phyloP scores from a whole-genome alignment of 2,888 invertebrate genomes.

The Cheilosia pagana region DNA sequence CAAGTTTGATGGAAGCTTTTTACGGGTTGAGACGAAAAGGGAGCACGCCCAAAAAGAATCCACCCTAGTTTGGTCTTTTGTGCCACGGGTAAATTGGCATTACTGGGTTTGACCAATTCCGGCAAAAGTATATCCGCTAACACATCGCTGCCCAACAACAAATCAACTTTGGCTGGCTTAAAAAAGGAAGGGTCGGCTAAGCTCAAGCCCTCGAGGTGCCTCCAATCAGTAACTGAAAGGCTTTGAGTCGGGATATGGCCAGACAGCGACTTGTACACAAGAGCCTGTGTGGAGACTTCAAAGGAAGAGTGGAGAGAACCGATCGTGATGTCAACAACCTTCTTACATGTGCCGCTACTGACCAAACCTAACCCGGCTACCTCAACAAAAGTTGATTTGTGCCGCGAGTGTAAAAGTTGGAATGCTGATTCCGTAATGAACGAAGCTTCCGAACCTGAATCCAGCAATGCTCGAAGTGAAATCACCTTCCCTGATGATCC shows the following conservation, averaged over 20 bases:
- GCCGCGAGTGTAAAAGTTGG: not conserved
- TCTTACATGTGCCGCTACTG: slow-evolving; percentile 19
- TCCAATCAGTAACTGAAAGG: slow-evolving; percentile 8
- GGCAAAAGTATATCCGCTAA: slow-evolving; percentile 14
- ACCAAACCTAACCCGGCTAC: slow-evolving; percentile 31
- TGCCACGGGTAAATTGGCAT: slow-evolving; percentile 1
- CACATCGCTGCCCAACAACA: slow-evolving; percentile 21
- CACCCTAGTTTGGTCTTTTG: slow-evolving; percentile 11
- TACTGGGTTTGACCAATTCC: slow-evolving; percentile 1
- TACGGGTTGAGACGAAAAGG: not conserved
- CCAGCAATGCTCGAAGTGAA: slow-evolving; percentile 16
- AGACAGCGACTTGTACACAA: slow-evolving; percentile 31
- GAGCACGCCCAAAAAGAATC: slow-evolving; percentile 2
- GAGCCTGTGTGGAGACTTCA: not conserved
- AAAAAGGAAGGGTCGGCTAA: slow-evolving; percentile 26
- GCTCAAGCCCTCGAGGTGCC: slow-evolving; percentile 16
- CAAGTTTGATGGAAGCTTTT: slow-evolving; percentile 9
- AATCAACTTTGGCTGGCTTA: slow-evolving; percentile 16
- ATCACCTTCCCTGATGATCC: slow-evolving; percentile 5
- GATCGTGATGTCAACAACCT: slow-evolving; percentile 8
- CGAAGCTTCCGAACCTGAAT: not conserved
- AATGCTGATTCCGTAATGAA: slow-evolving; percentile 8
- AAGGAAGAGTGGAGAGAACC: slow-evolving; percentile 4
- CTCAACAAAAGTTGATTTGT: slow-evolving; percentile 2
- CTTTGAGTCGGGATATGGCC: slow-evolving; percentile 17